Conservation (phyloP, 2,113 vertebrate species). For the Callocephalon fimbriatum region DNA sequence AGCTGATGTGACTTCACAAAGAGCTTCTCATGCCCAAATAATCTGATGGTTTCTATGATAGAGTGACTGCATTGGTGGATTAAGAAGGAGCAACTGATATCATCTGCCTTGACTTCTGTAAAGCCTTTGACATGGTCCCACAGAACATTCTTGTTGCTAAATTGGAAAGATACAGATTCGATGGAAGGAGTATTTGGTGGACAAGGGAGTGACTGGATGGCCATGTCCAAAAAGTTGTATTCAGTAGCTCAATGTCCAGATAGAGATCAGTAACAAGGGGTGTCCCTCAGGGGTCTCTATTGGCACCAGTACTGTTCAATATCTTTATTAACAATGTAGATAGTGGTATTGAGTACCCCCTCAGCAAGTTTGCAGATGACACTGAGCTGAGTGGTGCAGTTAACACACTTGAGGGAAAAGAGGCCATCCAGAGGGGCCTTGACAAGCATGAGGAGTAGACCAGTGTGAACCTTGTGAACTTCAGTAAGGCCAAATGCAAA, state of each 20-base stretch:
- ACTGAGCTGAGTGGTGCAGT: not conserved
- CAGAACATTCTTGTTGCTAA: not conserved
- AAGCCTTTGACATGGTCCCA: not conserved
- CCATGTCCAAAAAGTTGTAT: not conserved
- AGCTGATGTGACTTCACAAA: not conserved
- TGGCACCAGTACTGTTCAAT: not conserved
- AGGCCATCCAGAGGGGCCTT: not conserved
- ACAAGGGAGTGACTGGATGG: not conserved
- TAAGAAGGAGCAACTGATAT: not conserved
- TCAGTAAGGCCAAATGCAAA: not conserved
- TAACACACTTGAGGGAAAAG: not conserved
- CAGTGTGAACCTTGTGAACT: fast-evolving
- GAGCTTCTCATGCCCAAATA: not conserved
- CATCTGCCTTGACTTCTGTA: not conserved
- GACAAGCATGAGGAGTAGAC: not conserved
- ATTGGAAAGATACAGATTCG: not conserved
- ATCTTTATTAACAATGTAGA: not conserved
- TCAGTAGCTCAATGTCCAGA: not conserved
- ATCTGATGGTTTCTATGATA: not conserved
- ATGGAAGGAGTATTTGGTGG: not conserved
- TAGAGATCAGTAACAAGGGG: not conserved
- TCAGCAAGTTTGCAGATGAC: not conserved
- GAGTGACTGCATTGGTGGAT: not conserved
- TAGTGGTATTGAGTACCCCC: not conserved
- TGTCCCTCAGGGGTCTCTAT: not conserved